Base-by-base conservation (phyloP, 92 coral and sea anemone species). In the Palythoa heliodiscus region DNA sequence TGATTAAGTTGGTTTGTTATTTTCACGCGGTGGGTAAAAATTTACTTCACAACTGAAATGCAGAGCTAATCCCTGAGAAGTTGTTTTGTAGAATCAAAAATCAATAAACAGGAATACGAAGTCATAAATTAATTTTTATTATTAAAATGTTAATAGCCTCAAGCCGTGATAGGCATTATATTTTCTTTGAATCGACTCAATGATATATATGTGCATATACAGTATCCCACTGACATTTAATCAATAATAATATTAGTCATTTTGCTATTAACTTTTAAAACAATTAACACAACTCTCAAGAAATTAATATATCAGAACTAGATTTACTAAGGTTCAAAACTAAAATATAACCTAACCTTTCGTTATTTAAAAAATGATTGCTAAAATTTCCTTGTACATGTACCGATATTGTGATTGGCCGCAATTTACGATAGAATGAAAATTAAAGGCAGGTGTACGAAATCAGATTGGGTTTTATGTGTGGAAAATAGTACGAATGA, bases 371-470 rank as follows among this genome's bases (percentile, higher is more conserved):
- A 54, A 77, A 25, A 38, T 55, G 48, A 76, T 76, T 24, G 53
- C n/a, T 76, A 76, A 43, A 43, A 43, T 43, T 43, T 43, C 7
- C 50, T 5, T 43, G 6, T 43, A 5, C 9, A 43, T 7, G 50
- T 3, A 3, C 50, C 50, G 50, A 43, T 3, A 43, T 29, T 43
- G 50, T 7, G 5, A 43, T 43, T 14, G 79, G 13, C 79, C 79
- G 25, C 69, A 77, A 23, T 57, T 25, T 76, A 24, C 11, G 82
- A 77, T 77, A 77, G 35, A 29, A 29, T 29, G 35, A 77, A 77
- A 29, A 29, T 29, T 0, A 77, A 77, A 70, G 68, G 70, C 82
- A 77, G 82, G 82, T 77, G 82, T 54, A 47, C 12, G 35, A 77
- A 7, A 50, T 3, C 40, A 9, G 53, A 8, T 71, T 77, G 20